Evolutionary conservation across 2,888 invertebrate genomes (phyloP), one percentile per base, ranked within the genome.

Genomic region (Trisateles emortualis): DNA sequence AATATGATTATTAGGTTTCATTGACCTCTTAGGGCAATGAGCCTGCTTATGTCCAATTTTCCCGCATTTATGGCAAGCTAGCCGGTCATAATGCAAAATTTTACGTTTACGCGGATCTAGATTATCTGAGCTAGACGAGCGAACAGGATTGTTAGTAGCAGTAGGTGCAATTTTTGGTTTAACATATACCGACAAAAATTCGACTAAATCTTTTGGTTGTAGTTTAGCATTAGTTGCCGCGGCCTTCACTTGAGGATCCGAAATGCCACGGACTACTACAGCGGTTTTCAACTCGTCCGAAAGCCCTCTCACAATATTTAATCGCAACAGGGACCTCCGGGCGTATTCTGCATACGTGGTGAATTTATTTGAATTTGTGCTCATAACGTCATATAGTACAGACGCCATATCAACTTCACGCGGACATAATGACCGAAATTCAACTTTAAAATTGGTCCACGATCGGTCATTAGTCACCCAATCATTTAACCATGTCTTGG

Each of bases 311-410:
- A 29, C 64, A 5, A 72, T 53, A 17, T 54, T 52, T 5, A 65
- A 32, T 0, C 61, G 54, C 3, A 68, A 17, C 2, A 66, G 36
- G 0, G 61, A 57, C 9, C 40, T 47, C 5, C 60, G 49, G 0
- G 61, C 63, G 39, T 65, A 69, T 8, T 65, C 66, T 0, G 67
- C 70, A 19, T 64, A 70, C 6, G 63, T 59, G 5, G 51, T 6
- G 16, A 49, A 70, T 0, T 54, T 36, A 13, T 68, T 50, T 0
- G 64, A 69, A 0, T 48, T 47, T 0, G 58, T 55, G 10, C 35
- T 32, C 59, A 65, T 63, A 0, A 55, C 52, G 0, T 64, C 59
- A 29, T 33, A 61, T 5, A 68, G 29, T 16, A 71, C 54, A 19
- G 35, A 0, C 10, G 29, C 68, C 0, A 49, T 26, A 35, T 72